phyloP scores from a whole-genome alignment of 2,113 vertebrate species.

The Ptilonorhynchus violaceus region DNA sequence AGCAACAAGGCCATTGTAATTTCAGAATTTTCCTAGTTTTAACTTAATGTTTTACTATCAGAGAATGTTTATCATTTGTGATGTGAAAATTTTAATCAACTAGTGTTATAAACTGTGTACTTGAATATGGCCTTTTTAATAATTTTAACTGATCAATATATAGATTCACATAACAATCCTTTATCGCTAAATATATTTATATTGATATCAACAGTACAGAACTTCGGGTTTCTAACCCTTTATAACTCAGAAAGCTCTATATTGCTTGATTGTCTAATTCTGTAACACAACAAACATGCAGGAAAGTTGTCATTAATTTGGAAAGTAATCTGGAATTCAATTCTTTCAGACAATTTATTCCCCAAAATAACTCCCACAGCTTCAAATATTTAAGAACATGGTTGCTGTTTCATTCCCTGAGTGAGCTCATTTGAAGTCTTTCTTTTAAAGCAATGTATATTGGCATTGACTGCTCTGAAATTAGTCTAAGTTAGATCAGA shows the following conservation, averaged over 20 bases:
- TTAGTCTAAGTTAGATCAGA: slow-evolving; percentile 8
- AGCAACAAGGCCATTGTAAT: background rate
- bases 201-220: background rate
- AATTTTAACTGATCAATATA: background rate
- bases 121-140: background rate
- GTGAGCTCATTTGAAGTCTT: background rate
- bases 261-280: background rate
- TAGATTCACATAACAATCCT: background rate
- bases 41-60: background rate
- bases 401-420: background rate
- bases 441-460: background rate
- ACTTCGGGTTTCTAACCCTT: background rate
- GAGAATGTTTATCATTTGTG: background rate
- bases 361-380: background rate
- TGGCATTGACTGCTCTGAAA: background rate
- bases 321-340: slow-evolving; percentile 12
- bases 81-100: background rate
- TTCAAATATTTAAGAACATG: background rate
- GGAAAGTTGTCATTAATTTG: background rate
- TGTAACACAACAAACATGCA: background rate
- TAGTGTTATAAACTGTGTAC: background rate
- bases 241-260: background rate
- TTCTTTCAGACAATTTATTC: background rate
- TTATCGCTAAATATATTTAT: background rate
- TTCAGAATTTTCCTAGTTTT: background rate